Evolutionary conservation across 92 coral and sea anemone genomes (phyloP).

Genomic region (Parazoanthus swiftii): DNA sequence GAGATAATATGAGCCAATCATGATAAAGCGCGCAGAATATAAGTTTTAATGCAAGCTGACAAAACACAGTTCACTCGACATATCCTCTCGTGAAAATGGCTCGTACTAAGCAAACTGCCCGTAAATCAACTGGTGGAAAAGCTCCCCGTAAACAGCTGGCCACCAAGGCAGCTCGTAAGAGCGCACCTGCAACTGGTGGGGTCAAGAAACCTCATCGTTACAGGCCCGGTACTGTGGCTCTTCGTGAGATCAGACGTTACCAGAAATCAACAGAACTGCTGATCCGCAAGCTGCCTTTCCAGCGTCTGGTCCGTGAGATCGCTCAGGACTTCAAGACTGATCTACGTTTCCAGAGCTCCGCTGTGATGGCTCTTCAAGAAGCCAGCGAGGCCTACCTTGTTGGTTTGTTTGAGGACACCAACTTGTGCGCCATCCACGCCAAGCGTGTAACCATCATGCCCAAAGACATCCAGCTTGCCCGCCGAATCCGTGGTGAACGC

Average conservation of each 20-base stretch:
- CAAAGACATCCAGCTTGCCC: constrained; percentile 97
- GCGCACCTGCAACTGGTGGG: constrained; percentile 99
- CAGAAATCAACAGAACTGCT: constrained; percentile 78
- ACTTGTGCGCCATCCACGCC: constrained; percentile 98
- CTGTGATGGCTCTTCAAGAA: too few species aligned
- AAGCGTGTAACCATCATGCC: constrained; percentile 99
- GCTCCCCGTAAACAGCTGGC: constrained; percentile 98
- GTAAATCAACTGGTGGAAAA: constrained; percentile 75
- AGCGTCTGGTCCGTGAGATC: neutral
- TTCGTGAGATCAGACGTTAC: constrained; percentile 82
- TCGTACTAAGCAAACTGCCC: constrained; percentile 23
- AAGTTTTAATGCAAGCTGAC: too few species aligned
- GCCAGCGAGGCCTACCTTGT: too few species aligned
- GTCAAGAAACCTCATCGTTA: constrained; percentile 94
- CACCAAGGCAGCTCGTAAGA: constrained; percentile 97
- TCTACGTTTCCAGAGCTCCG: too few species aligned
- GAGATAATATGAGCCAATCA: too few species aligned
- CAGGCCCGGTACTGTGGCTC: constrained; percentile 88
- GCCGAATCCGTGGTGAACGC: constrained; percentile 83
- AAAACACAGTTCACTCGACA: too few species aligned
- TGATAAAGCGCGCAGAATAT: too few species aligned
- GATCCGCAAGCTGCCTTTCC: constrained; percentile 87
- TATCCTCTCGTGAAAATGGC: too few species aligned
- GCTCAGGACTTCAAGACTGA: too few species aligned
- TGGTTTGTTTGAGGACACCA: too few species aligned